These are phyloP conservation scores for Allobates femoralis DNA, from an alignment of 2,797 vertebrate genomes.

Conservation along the genomic window DNA sequence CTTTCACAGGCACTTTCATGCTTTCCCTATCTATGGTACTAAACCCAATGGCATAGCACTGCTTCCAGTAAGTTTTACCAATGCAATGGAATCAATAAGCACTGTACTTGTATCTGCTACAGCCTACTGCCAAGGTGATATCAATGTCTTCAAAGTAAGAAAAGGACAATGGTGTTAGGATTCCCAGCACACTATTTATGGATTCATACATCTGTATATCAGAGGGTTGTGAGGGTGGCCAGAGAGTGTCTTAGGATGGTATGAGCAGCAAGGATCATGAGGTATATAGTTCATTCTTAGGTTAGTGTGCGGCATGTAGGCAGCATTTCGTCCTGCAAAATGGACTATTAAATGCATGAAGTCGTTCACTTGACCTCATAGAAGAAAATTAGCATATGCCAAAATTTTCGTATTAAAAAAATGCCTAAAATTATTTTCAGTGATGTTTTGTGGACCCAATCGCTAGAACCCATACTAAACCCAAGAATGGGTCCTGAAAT, in stretches of 20 bases:
- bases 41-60: conserved; percentile 50
- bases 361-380: neutral
- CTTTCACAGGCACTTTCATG: neutral
- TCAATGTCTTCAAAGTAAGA: neutral
- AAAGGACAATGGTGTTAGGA: neutral
- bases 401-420: neutral
- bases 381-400: too few species aligned
- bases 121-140: neutral
- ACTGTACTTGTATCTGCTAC: neutral
- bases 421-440: too few species aligned
- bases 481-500: too few species aligned
- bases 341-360: neutral
- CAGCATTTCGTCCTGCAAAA: neutral
- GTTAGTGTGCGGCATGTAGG: neutral
- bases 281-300: neutral
- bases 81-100: neutral
- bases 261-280: neutral
- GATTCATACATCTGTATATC: neutral
- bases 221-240: neutral
- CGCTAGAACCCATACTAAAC: too few species aligned
- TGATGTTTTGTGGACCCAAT: too few species aligned
- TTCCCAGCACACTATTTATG: neutral
- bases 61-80: neutral
- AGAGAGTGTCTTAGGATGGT: neutral
- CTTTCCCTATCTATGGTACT: conserved; percentile 27